Conservation (phyloP, 1,140 invertebrate genomes). For the Zaprionus nigranus region DNA sequence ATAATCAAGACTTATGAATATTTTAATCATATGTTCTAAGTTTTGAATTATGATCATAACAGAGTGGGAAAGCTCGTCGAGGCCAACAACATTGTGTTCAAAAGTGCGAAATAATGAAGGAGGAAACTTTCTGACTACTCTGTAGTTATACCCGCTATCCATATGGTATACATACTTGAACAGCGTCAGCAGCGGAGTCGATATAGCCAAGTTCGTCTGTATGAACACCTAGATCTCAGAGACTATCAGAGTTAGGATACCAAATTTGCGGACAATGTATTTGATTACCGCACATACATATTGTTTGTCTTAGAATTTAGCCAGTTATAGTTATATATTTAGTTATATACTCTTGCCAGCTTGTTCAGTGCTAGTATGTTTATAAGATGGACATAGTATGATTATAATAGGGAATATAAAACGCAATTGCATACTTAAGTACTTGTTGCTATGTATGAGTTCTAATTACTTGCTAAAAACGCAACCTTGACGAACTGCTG, state of each 20-base stretch:
- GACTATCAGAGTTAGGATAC: no score
- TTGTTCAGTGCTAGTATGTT: background rate
- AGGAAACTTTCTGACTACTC: background rate
- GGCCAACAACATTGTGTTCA: background rate
- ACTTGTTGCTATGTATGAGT: constrained; percentile 52
- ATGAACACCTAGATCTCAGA: no score
- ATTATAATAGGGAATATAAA: constrained; percentile 29
- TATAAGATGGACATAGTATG: constrained; percentile 17
- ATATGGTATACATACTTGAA: no score
- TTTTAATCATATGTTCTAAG: constrained; percentile 7
- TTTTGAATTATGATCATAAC: constrained; percentile 12
- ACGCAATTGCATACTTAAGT: constrained; percentile 48
- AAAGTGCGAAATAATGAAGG: background rate
- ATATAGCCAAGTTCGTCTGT: no score
- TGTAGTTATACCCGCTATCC: no score
- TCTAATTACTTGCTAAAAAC: constrained; percentile 72
- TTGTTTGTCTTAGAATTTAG: no score
- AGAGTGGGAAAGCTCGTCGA: background rate
- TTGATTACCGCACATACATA: no score
- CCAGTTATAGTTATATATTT: no score
- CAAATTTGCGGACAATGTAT: no score
- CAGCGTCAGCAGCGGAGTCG: no score
- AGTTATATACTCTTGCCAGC: constrained; percentile 3
- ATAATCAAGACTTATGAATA: constrained; percentile 21
- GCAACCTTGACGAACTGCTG: constrained; percentile 60